Conservation (phyloP, 2,113 vertebrate species). For the Atherinomorus stipes region DNA sequence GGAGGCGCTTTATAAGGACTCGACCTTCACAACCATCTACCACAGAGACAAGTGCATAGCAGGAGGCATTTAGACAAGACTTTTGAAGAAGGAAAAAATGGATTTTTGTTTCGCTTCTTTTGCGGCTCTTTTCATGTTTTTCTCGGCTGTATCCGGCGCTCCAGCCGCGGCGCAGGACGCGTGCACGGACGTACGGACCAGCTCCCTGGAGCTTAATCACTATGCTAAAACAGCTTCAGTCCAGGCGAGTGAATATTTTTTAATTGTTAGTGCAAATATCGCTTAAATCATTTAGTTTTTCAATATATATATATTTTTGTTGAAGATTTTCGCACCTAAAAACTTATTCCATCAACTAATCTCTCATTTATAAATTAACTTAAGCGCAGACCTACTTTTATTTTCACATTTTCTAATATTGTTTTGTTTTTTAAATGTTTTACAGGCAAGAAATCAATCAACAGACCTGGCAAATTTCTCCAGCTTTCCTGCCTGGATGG, state of each 20-base stretch:
- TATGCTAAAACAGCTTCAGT: conserved; percentile 16
- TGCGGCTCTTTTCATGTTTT: conserved; percentile 8
- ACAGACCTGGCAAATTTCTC: not conserved
- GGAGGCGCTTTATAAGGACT: not conserved
- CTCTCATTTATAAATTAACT: not conserved
- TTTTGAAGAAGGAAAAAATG: not conserved
- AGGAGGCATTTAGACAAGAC: not conserved
- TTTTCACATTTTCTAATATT: too few relatives aligned
- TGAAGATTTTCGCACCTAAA: not conserved
- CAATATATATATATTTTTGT: not conserved
- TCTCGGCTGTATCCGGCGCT: conserved; percentile 7
- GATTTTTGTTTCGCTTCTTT: not conserved
- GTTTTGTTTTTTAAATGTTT: conserved; percentile 12
- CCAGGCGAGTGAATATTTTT: conserved; percentile 46
- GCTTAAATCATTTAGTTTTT: not conserved
- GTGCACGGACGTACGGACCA: conserved; percentile 8
- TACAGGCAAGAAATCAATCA: conserved; percentile 53
- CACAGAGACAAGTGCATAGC: not conserved
- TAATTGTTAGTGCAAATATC: not conserved
- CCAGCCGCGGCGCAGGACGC: conserved; percentile 15
- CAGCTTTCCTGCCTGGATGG: conserved; percentile 39
- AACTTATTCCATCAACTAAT: not conserved
- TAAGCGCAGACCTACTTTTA: too few relatives aligned
- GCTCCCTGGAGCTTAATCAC: conserved; percentile 52
- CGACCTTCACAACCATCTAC: not conserved